Evolutionary conservation across 2,888 invertebrate genomes (phyloP), one percentile per base, ranked within the genome.

Genomic region (Eupithecia pulchellata): DNA sequence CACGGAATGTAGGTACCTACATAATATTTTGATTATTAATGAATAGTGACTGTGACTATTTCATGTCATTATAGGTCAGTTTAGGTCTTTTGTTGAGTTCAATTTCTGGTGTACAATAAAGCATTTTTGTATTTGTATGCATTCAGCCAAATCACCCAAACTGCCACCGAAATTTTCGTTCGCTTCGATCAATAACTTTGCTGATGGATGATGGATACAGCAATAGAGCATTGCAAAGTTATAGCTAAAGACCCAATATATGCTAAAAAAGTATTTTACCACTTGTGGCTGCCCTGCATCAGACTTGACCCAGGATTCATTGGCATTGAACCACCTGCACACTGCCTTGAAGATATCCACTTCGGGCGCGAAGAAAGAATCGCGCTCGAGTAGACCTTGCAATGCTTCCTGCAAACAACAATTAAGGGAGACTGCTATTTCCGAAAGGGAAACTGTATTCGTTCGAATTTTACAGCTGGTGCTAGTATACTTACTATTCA

Each of bases 341-440:
- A 99, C 97, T 0, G 98, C 98, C 81, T 96, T 95, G 93, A 99
- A 99, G 78, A 99, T 99, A 82, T 99, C 97, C 52, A 98, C 98
- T 92, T 99, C 99, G 0, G 97, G 97, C 0, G 98, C 99, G 94
- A 98, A 99, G 93, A 99, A 99, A 9, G 99, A 99, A 90, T 99
- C 98, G 64, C 99, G 95, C 65, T 96, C 96, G 39, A 99, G 94
- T 11, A 99, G 95, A 85, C 98, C 97, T 83, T 97, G 96, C 67
- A 99, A 90, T 0, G 99, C 97, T 81, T 95, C 95, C 95, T 97
- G 83, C 1, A 74, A 70, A 5, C 55, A 64, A 11, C 39, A 30
- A 6, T 32, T 32, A 32, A 6, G 6, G 32, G 32, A 32, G 6
- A 6, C 32, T 32, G 6, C 32, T n/a, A n/a, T n/a, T n/a, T n/a